Evolutionary conservation across 2,113 vertebrate genomes (phyloP), one percentile per base, ranked within the genome.

Genomic region (Neogobius melanostomus): DNA sequence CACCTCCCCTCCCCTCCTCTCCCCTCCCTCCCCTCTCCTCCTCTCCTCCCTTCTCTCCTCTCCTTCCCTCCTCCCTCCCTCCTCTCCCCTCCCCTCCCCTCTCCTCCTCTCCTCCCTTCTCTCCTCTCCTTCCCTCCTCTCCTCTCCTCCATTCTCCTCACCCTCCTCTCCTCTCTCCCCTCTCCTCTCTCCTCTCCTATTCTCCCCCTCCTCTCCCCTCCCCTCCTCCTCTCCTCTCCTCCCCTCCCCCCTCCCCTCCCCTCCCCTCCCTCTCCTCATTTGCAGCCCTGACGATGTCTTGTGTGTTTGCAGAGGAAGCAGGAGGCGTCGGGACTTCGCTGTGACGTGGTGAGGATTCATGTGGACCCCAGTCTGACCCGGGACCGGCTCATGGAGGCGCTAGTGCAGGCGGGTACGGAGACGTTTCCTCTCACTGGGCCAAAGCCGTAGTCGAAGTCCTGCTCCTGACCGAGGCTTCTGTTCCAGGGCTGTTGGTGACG

Each of bases 341-440:
- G 96, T 92, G 95, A 98, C 74, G 93, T 98, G 14, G 59, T 98
- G 73, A 91, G 87, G 87, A 93, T 96, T 43, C 90, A 96, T 85
- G 93, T 98, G 87, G 92, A 95, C 64, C 82, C 92, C 78, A 88
- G 78, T 77, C 95, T 98, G 85, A 95, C 93, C 84, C 98, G 95
- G 88, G 94, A 98, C 71, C 95, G 95, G 69, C 95, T 98, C 80
- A 88, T 95, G 84, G 94, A 98, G 71, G 84, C 94, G 42, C 98
- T 98, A 90, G 95, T 97, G 81, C 93, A 59, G 75, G 96, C 89
- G 11, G 95, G 97, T 98, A 93, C 93, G 91, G n/a, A n/a, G n/a
- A n/a, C n/a, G n/a, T n/a, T n/a, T n/a, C n/a, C n/a, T n/a, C n/a
- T n/a, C n/a, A n/a, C n/a, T n/a, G n/a, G n/a, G n/a, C n/a, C n/a